Evolutionary conservation across 2,888 invertebrate genomes (phyloP), one percentile per base, ranked within the genome.

Genomic region (Lycaena phlaeas): DNA sequence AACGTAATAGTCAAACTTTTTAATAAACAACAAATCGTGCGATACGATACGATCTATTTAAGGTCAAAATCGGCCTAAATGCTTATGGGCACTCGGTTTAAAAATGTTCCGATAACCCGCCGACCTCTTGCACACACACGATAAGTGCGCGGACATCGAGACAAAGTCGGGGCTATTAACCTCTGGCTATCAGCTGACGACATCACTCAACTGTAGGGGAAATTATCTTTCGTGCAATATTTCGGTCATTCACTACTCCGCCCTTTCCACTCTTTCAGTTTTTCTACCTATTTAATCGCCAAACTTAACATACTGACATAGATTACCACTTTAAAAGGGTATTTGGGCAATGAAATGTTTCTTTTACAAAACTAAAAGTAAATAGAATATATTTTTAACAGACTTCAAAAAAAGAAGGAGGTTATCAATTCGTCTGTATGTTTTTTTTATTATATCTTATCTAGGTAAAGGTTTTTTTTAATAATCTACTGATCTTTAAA

Each of bases 171-270:
- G 79, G 77, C 52, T 74, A 65, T 64, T 75, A 64, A 74, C 78
- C 81, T 64, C 66, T 41, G 53, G 56, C 68, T 82, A 81, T 84
- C 82, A 82, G 79, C 81, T 79, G 81, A 79, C 79, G 77, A 77
- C 77, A 79, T 72, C 75, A 66, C 59, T 57, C 59, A 65, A 66
- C 63, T 59, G 63, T 64, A 65, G 64, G 65, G 59, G 63, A 72
- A 72, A 72, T 77, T 75, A 79, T 79, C 72, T 73, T 67, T 64
- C 62, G 66, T 62, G 62, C 66, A 54, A 68, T 72, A 71, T 78
- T 72, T 77, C 73, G 75, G 69, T 71, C 68, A 58, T 70, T 71
- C 64, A 68, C 64, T 66, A 64, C 55, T 53, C 40, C 44, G 50
- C 53, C 56, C 51, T 57, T 56, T 53, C 42, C 43, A 40, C 27